phyloP scores from a whole-genome alignment of 2,113 vertebrate species.

The Calidris pygmaea region DNA sequence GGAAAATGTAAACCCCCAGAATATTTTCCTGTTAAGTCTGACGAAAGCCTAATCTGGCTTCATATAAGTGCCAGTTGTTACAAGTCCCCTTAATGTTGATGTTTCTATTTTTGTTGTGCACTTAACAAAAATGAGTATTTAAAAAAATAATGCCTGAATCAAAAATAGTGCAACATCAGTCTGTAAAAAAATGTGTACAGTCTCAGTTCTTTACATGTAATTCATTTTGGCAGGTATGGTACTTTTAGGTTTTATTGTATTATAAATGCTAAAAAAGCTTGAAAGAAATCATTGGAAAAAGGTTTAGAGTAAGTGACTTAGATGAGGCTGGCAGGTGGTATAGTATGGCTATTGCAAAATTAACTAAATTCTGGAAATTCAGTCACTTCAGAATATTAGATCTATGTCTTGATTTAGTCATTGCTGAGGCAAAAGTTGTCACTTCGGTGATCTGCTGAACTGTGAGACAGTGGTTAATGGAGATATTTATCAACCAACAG shows the following conservation, averaged over 20 bases:
- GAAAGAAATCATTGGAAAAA: constrained; percentile 43
- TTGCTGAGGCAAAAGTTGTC: neutral
- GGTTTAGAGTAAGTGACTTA: constrained; percentile 49
- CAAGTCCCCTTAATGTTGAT: neutral
- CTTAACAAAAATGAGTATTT: neutral
- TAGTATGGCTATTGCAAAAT: neutral
- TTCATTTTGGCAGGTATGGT: neutral
- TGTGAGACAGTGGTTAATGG: neutral
- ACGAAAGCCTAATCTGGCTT: neutral
- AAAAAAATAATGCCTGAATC: neutral
- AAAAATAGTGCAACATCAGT: neutral
- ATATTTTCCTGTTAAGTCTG: neutral
- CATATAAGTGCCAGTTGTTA: neutral
- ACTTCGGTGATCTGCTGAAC: neutral
- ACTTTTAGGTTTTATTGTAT: constrained; percentile 42
- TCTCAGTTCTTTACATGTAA: neutral
- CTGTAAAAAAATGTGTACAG: neutral
- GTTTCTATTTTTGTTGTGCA: neutral
- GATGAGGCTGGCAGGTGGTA: constrained; percentile 17
- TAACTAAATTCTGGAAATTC: constrained; percentile 31
- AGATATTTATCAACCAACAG: neutral
- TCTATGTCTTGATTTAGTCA: constrained; percentile 22
- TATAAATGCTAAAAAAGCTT: constrained; percentile 39
- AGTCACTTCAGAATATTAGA: neutral
- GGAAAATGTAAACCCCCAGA: neutral